Evolutionary conservation across 2,888 invertebrate genomes (phyloP), one percentile per base, ranked within the genome.

Genomic region (Leptarthrus brevirostris): DNA sequence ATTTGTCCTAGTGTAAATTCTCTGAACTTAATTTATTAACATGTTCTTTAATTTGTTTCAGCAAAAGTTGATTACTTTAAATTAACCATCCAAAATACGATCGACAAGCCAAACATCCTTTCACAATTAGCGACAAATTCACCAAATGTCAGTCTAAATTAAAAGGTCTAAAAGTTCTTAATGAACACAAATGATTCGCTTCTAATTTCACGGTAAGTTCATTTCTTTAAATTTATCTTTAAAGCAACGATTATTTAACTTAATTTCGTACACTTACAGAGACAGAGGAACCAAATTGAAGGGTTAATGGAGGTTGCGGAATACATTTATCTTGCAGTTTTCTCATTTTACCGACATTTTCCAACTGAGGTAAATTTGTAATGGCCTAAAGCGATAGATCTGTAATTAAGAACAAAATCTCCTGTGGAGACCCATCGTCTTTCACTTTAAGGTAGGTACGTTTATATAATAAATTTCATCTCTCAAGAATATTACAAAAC

Each of bases 341-440:
- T 26, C 54, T 54, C 54, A 54, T 54, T 54, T n/a, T 54, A 18
- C 54, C 18, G 26, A 18, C 14, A 26, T 14, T n/a, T n/a, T 54
- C 24, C 3, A 3, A 52, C 52, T 52, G 24, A 54, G 54, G 54
- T 54, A 54, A 54, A 54, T 54, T 54, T 54, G 54, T 54, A 54
- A 54, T 54, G n/a, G 26, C 54, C 54, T 26, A 12, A 1, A 54
- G 54, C 54, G 26, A 54, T 54, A 54, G 54, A 54, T 18, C 18
- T 54, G 54, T 54, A 54, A 54, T 54, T 54, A 54, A 54, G 54
- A 14, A 54, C 26, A 26, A 54, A 54, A 54, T 54, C 54, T 54
- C 54, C 18, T 30, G 54, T 26, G 8, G 30, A 8, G 54, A 3
- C 30, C 30, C 30, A 30, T 30, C 22, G n/a, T n/a, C n/a, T n/a